Evolutionary conservation across 2,113 vertebrate species (phyloP).

Genomic region (Isichthys henryi): DNA sequence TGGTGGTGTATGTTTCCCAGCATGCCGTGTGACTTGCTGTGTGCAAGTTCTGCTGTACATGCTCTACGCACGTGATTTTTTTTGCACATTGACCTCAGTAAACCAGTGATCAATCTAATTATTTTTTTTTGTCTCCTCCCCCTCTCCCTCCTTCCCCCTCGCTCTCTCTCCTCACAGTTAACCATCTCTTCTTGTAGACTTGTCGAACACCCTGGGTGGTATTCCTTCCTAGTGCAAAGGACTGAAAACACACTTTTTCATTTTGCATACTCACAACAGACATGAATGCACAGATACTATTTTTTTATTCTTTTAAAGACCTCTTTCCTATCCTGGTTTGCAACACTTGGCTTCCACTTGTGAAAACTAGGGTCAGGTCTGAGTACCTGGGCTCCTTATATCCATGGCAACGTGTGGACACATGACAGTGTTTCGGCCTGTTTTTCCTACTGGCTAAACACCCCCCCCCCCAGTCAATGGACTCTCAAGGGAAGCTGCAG

Average conservation of each 20-base stretch:
- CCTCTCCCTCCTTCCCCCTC: constrained; percentile 28
- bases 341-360: constrained; percentile 58
- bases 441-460: background rate
- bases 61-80: background rate
- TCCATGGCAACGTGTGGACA: background rate
- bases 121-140: constrained; percentile 13
- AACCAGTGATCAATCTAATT: no score
- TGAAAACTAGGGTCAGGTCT: constrained; percentile 44
- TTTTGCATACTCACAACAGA: constrained; percentile 51
- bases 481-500: background rate
- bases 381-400: background rate
- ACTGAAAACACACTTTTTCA: constrained; percentile 55
- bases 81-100: constrained; percentile 4
- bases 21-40: background rate
- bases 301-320: constrained; percentile 53
- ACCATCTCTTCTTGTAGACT: constrained; percentile 69
- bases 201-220: constrained; percentile 61
- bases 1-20: background rate
- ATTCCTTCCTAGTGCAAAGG: constrained; percentile 65
- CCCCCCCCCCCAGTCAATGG: background rate
- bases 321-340: constrained; percentile 57
- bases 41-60: background rate
- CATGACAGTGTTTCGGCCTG: background rate
- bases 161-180: constrained; percentile 69
- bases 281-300: constrained; percentile 61